These are phyloP conservation scores for Acrocephalus arundinaceus DNA, from an alignment of 2,113 vertebrate genomes.

Conservation along the genomic window DNA sequence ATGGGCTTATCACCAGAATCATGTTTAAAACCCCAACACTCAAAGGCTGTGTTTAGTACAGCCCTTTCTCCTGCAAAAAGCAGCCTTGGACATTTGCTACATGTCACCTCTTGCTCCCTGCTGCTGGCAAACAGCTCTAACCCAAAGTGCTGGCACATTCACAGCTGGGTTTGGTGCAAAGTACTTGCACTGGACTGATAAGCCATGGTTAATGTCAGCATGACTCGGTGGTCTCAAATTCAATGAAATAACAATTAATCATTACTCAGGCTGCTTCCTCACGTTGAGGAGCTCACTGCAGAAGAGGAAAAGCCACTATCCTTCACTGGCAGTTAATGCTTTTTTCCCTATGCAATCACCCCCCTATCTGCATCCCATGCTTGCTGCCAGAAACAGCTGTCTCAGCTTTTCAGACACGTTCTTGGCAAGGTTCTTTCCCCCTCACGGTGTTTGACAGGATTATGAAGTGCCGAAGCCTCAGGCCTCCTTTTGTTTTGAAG, in stretches of 20 bases:
- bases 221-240: not conserved
- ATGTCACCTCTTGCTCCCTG: not conserved
- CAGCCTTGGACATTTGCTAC: fast-evolving
- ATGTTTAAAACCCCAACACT: not conserved
- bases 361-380: not conserved
- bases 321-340: not conserved
- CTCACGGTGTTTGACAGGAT: not conserved
- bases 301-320: not conserved
- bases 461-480: not conserved
- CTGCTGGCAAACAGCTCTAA: not conserved
- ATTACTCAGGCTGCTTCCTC: not conserved
- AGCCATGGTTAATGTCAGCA: not conserved
- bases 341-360: not conserved
- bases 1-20: not conserved
- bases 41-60: not conserved
- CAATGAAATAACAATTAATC: not conserved
- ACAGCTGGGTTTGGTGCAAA: not conserved
- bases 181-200: not conserved
- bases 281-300: not conserved
- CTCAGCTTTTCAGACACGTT: not conserved
- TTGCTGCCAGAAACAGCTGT: not conserved
- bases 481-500: conserved; percentile 17
- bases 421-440: conserved; percentile 2
- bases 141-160: not conserved
- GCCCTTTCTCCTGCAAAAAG: not conserved